These are phyloP conservation scores for Cepaea nemoralis DNA, from an alignment of 1,140 invertebrate species.

Conservation along the genomic window DNA sequence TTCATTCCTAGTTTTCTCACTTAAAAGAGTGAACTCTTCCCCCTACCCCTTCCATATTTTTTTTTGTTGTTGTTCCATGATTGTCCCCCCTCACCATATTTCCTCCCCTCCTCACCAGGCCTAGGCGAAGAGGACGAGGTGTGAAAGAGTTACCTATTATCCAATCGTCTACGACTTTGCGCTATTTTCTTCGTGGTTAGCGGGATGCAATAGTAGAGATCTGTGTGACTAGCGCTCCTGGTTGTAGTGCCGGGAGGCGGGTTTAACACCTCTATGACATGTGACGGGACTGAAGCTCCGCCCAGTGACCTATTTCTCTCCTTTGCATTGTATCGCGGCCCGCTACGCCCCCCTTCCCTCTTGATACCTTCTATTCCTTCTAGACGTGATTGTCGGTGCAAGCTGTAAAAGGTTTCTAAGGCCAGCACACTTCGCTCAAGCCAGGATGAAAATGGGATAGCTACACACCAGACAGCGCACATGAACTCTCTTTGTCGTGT, in stretches of 20 bases:
- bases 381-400: neutral
- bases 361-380: neutral
- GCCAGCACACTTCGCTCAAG: slow-evolving; percentile 38
- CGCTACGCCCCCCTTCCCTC: neutral
- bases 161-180: slow-evolving; percentile 3
- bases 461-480: neutral
- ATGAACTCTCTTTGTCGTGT: neutral
- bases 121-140: slow-evolving; percentile 1
- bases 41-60: neutral
- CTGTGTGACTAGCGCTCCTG: neutral
- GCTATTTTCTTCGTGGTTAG: slow-evolving; percentile 7
- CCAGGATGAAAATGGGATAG: slow-evolving; percentile 36
- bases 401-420: slow-evolving; percentile 32
- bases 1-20: neutral
- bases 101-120: neutral
- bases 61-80: neutral
- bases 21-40: neutral
- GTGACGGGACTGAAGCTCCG: slow-evolving; percentile 42
- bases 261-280: slow-evolving; percentile 44
- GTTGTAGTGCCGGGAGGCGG: slow-evolving; percentile 25
- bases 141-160: slow-evolving; percentile 30
- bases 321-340: slow-evolving; percentile 26
- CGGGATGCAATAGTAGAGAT: slow-evolving; percentile 7
- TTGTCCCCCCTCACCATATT: neutral
- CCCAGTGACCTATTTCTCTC: slow-evolving; percentile 50